Evolutionary conservation across 1,140 invertebrate genomes (phyloP).

Genomic region (Drosophila rufa): DNA sequence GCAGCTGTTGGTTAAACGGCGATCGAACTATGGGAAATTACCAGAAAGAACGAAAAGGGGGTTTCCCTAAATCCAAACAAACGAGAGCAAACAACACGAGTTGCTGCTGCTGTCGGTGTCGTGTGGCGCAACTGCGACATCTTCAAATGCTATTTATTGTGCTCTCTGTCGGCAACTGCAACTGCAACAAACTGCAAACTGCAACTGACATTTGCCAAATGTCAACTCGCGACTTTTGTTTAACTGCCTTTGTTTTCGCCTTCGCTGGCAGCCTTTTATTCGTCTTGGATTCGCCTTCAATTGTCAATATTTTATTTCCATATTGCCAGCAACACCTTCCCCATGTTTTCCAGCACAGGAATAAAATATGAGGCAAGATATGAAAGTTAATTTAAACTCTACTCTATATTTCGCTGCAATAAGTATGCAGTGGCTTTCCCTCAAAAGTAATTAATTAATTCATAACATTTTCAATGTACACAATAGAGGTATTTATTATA

Average conservation of each 20-base stretch:
- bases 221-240: constrained; percentile 63
- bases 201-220: constrained; percentile 75
- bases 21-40: constrained; percentile 9
- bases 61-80: constrained; percentile 24
- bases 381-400: neutral
- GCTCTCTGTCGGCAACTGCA: constrained; percentile 25
- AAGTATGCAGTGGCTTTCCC: too few relatives aligned
- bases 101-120: constrained; percentile 8
- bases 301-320: constrained; percentile 33
- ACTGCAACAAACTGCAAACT: constrained; percentile 15
- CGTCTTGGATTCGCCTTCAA: constrained; percentile 36
- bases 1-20: constrained; percentile 41
- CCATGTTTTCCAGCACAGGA: neutral
- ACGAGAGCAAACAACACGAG: constrained; percentile 17
- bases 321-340: constrained; percentile 62
- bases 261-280: constrained; percentile 16
- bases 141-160: constrained; percentile 49
- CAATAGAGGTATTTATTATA: too few relatives aligned
- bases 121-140: constrained; percentile 50
- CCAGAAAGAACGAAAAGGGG: neutral
- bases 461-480: too few relatives aligned
- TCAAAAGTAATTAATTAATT: too few relatives aligned
- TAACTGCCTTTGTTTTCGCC: constrained; percentile 24
- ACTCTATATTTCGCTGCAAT: too few relatives aligned
- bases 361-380: neutral